Evolutionary conservation across 2,113 vertebrate genomes (phyloP).

Genomic region (Dipodomys spectabilis): DNA sequence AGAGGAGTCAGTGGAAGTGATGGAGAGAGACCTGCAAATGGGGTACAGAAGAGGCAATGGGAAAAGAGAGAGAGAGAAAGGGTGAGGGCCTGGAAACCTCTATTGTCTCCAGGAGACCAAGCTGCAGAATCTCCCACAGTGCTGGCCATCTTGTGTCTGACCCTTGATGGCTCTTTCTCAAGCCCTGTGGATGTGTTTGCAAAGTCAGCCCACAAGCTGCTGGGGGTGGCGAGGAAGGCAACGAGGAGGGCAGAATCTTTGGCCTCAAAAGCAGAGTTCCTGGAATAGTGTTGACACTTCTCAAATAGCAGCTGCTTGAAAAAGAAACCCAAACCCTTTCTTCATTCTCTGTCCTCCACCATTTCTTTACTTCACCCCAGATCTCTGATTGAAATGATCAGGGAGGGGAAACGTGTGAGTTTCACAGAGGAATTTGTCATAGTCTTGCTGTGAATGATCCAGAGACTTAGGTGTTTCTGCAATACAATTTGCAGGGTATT

Average conservation of each 20-base stretch:
- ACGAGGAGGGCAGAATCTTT: not conserved
- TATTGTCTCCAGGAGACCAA: no score
- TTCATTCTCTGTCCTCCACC: not conserved
- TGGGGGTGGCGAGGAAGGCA: not conserved
- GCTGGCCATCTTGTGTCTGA: not conserved
- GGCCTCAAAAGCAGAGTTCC: constrained; percentile 13
- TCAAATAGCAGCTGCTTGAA: constrained; percentile 7
- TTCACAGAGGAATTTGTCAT: not conserved
- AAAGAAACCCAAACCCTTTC: not conserved
- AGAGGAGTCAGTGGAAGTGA: rapidly evolving
- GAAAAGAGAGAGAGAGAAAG: not conserved
- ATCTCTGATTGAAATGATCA: not conserved
- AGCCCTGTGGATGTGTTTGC: not conserved
- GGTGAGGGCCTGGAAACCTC: rapidly evolving
- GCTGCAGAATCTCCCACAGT: rapidly evolving
- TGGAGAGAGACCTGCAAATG: not conserved
- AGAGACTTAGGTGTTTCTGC: not conserved
- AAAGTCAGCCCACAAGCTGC: not conserved
- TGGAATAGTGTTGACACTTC: not conserved
- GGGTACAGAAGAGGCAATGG: not conserved
- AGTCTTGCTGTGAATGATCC: not conserved
- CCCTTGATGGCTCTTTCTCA: not conserved
- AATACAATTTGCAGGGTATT: not conserved
- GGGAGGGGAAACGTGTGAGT: not conserved
- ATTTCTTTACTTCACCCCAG: not conserved